Evolutionary conservation across 2,888 invertebrate genomes (phyloP), one percentile per base, ranked within the genome.

Genomic region (Phaedon cochleariae): DNA sequence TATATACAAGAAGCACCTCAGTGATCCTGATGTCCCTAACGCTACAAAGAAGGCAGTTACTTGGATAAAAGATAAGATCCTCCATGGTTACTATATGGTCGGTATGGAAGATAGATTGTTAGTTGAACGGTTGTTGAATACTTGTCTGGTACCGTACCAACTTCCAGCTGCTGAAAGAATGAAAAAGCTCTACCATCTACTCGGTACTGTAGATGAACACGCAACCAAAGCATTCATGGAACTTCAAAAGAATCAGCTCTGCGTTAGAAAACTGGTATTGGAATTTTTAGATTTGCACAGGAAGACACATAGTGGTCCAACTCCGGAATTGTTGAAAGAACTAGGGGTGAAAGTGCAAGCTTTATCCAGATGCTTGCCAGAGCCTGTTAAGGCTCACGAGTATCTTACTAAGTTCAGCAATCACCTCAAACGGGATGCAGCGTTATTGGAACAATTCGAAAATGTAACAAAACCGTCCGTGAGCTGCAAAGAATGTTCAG

Each of bases 31-130:
- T 74, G 91, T 95, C 2, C 94, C 95, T 0, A 90, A 92, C 74
- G 89, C 90, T 1, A 94, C 95, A 0, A 94, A 94, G 76, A 92
- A 92, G 76, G 94, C 95, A 0, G 93, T 97, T 0, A 92, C 94
- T 69, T 98, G 98, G 97, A 97, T 98, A 68, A 96, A 96, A 81
- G 95, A 98, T 80, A 98, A 98, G 87, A 96, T 98, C 68, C 87
- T 98, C 22, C 97, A 98, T 83, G 96, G 93, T 49, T 92, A 92
- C 82, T 91, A 90, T 78, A 90, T 90, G 86, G 80, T 82, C 0
- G 83, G 84, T 4, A 90, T 97, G 82, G 98, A 98, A 82, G 98
- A 98, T 84, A 89, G 95, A 77, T 85, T 98, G 58, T 82, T 98
- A 59, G 97, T 98, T 0, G 98, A 98, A 83, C 87, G 97, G 72